phyloP scores from a whole-genome alignment of 2,797 vertebrate species.

The Borostomias antarcticus region DNA sequence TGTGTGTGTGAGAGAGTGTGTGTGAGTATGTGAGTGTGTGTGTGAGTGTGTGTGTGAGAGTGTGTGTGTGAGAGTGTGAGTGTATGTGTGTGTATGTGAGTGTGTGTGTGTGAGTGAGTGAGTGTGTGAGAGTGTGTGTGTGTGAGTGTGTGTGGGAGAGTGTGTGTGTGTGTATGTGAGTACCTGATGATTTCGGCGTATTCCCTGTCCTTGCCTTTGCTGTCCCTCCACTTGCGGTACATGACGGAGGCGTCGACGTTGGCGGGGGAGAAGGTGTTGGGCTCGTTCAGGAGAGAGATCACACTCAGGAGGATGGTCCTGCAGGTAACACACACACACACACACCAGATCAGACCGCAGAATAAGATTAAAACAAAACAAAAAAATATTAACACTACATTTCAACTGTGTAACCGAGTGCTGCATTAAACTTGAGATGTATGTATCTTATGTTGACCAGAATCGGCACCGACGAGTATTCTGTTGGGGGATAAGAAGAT shows the following conservation, averaged over 20 bases:
- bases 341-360: background rate
- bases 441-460: too few relatives aligned
- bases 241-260: conserved; percentile 96
- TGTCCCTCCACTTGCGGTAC: conserved; percentile 96
- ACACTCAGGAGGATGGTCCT: conserved; percentile 95
- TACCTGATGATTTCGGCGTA: conserved; percentile 94
- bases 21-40: too few relatives aligned
- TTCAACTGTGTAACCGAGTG: too few relatives aligned
- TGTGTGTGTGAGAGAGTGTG: too few relatives aligned
- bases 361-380: too few relatives aligned
- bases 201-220: conserved; percentile 90
- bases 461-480: too few relatives aligned
- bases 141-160: background rate
- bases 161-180: background rate
- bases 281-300: conserved; percentile 92
- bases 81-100: conserved; percentile 24
- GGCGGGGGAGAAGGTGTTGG: conserved; percentile 94
- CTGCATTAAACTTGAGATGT: too few relatives aligned
- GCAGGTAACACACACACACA: conserved; percentile 6
- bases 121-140: conserved; percentile 23
- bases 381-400: background rate
- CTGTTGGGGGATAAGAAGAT: too few relatives aligned
- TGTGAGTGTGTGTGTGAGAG: conserved; percentile 22
- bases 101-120: conserved; percentile 21
- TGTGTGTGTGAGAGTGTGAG: too few relatives aligned